Percentiles rank a stretch among this genome's conserved stretches.
Evolutionary conservation across 2,797 vertebrate genomes (phyloP).

Genomic region (Podarcis siculus): DNA sequence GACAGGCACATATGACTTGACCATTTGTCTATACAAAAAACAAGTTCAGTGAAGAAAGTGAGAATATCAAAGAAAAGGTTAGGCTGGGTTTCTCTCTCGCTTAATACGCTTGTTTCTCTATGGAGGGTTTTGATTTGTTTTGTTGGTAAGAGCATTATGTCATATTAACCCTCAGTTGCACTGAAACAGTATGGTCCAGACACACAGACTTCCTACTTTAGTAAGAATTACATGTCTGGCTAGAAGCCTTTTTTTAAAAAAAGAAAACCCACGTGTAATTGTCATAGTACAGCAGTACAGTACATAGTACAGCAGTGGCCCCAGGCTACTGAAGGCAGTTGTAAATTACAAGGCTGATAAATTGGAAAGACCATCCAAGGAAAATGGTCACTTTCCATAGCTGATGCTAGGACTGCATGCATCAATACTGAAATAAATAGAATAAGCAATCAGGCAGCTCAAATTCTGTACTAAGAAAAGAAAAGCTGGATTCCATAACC

Average conservation of each 20-base stretch:
- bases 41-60: background rate
- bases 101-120: background rate
- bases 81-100: background rate
- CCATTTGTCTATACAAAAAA: background rate
- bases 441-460: background rate
- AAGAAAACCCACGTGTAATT: background rate
- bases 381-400: background rate
- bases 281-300: background rate
- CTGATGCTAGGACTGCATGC: background rate
- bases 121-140: background rate
- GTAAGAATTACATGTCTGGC: background rate
- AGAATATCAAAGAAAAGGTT: background rate
- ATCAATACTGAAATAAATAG: background rate
- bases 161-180: background rate
- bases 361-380: background rate
- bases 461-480: background rate
- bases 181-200: background rate
- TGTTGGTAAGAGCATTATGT: background rate
- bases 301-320: too few relatives aligned
- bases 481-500: background rate
- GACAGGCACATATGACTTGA: background rate
- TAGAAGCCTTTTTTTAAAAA: too few relatives aligned
- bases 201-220: background rate
- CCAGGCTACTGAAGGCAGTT: background rate
- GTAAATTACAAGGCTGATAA: background rate